These are phyloP conservation scores for Gymnobelideus leadbeateri DNA, from an alignment of 2,113 vertebrate genomes.

Conservation along the genomic window DNA sequence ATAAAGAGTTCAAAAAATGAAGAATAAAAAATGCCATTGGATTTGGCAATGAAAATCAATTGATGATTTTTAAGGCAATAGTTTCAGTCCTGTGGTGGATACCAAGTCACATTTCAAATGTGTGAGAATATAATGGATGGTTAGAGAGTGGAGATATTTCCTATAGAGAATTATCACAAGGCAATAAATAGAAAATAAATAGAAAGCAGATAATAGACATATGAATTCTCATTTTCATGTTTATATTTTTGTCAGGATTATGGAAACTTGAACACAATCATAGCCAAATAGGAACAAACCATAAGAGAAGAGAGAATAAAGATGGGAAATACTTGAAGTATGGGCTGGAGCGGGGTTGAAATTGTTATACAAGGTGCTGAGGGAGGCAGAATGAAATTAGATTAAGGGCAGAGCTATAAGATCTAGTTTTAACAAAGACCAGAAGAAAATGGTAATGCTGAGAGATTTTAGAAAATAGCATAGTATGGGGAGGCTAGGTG, in stretches of 20 bases:
- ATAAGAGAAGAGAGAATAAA: neutral
- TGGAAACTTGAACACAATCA: neutral
- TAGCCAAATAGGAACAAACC: neutral
- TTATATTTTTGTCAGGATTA: neutral
- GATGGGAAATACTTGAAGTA: too few species aligned
- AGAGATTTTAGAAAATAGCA: neutral
- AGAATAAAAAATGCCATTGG: neutral
- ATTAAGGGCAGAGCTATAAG: neutral
- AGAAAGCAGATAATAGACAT: neutral
- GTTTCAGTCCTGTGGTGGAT: neutral
- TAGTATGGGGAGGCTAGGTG: too few species aligned
- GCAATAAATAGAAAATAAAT: neutral
- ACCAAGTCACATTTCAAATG: neutral
- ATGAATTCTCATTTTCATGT: neutral
- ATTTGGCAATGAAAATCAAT: neutral
- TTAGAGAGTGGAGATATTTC: neutral
- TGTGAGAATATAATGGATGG: neutral
- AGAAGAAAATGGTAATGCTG: neutral
- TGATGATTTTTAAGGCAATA: neutral
- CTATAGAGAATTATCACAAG: neutral
- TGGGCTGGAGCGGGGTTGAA: neutral
- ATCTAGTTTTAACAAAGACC: neutral
- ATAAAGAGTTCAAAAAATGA: neutral
- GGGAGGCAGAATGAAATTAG: neutral
- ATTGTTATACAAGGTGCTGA: neutral